Percentiles rank a stretch among this genome's conserved stretches.
These are phyloP conservation scores for Percopsis omiscomaycus DNA, from an alignment of 2,797 vertebrate species.

Conservation along the genomic window DNA sequence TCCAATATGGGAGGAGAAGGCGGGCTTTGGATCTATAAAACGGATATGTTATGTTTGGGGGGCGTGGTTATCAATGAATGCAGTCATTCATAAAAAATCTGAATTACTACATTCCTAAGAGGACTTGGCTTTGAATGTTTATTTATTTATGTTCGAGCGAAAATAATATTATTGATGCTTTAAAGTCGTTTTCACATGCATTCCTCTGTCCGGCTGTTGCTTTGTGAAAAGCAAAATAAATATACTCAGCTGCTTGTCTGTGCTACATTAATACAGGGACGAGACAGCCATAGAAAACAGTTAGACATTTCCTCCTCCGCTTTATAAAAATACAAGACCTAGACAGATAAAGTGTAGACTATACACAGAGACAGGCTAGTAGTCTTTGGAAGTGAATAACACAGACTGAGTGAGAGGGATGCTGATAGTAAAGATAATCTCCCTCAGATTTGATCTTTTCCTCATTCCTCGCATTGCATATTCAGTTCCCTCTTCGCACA, in stretches of 20 bases:
- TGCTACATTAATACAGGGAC: slow-evolving; percentile 54
- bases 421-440: slow-evolving; percentile 41
- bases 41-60: slow-evolving; percentile 24
- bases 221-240: slow-evolving; percentile 73
- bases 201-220: slow-evolving; percentile 59
- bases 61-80: slow-evolving; percentile 78
- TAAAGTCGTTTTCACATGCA: slow-evolving; percentile 74
- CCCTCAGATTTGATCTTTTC: slow-evolving; percentile 30
- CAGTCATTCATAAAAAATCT: slow-evolving; percentile 84
- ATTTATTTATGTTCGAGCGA: slow-evolving; percentile 72
- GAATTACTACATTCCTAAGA: slow-evolving; percentile 78
- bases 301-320: slow-evolving; percentile 53
- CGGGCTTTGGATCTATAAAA: slow-evolving; percentile 23
- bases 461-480: slow-evolving; percentile 14
- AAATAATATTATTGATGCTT: slow-evolving; percentile 76
- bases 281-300: slow-evolving; percentile 59
- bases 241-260: slow-evolving; percentile 70
- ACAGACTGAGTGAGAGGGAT: slow-evolving; percentile 23
- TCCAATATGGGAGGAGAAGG: slow-evolving; percentile 34
- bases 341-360: slow-evolving; percentile 41
- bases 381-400: slow-evolving; percentile 22
- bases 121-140: slow-evolving; percentile 68
- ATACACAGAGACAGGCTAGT: slow-evolving; percentile 18
- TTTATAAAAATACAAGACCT: slow-evolving; percentile 55
- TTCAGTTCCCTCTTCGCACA: slow-evolving; percentile 36